phyloP scores from a whole-genome alignment of 2,888 invertebrate species.

The Scaptomyza flava region DNA sequence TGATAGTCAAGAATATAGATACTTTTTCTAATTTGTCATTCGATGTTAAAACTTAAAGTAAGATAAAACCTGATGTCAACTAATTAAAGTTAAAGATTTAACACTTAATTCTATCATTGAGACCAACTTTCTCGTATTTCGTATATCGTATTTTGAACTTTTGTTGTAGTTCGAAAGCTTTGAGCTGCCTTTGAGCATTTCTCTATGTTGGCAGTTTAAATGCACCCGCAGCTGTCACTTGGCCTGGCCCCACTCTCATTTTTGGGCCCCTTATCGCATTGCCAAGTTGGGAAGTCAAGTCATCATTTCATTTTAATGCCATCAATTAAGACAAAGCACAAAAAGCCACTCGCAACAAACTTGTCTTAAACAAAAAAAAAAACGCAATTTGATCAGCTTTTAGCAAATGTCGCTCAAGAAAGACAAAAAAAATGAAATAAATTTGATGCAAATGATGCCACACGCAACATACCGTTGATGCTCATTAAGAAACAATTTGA shows the following conservation, averaged over 20 bases:
- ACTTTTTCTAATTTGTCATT: too few species aligned
- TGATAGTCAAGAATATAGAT: too few species aligned
- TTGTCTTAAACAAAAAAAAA: not conserved
- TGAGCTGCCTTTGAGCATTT: constrained; percentile 4
- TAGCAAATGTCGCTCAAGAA: constrained; percentile 19
- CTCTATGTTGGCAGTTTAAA: not conserved
- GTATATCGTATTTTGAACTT: constrained; percentile 10
- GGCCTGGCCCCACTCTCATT: constrained; percentile 13
- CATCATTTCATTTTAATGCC: constrained; percentile 28
- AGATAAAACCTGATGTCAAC: not conserved
- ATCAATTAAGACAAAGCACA: constrained; percentile 20
- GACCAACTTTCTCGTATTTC: not conserved
- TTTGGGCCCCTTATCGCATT: constrained; percentile 24
- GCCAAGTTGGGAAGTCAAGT: constrained; percentile 22
- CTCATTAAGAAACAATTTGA: constrained; percentile 45
- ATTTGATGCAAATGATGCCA: constrained; percentile 26
- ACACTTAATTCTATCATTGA: not conserved
- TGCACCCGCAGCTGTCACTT: not conserved
- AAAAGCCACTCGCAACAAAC: not conserved
- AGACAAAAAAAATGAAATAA: not conserved
- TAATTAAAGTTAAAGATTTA: not conserved
- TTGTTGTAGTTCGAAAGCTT: constrained; percentile 25
- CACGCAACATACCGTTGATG: not conserved
- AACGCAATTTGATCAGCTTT: constrained; percentile 12
- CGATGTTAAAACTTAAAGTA: too few species aligned